These are phyloP conservation scores for Propithecus deckenii DNA, from an alignment of 2,797 vertebrate species.

Conservation along the genomic window DNA sequence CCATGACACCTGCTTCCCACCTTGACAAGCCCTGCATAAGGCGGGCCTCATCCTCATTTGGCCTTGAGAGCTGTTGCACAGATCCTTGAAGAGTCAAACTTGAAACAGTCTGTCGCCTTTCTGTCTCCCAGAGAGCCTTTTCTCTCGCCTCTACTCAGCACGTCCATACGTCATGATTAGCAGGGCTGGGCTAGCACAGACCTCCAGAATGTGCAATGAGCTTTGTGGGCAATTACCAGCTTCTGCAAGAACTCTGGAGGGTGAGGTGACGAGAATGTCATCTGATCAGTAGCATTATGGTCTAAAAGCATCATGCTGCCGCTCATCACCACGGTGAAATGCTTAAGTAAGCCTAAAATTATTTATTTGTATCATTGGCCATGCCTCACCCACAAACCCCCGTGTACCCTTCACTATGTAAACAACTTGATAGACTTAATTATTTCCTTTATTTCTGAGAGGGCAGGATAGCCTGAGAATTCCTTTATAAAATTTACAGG, in stretches of 20 bases:
- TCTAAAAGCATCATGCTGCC: neutral
- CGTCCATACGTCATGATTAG: neutral
- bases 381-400: neutral
- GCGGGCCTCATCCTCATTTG: neutral
- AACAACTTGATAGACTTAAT: neutral
- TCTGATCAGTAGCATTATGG: neutral
- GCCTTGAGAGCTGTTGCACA: neutral
- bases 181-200: neutral
- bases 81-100: neutral
- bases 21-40: neutral
- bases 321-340: neutral
- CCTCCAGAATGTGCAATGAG: neutral
- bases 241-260: neutral
- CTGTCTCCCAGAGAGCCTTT: neutral
- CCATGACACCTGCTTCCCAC: neutral
- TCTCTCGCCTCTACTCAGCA: neutral
- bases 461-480: neutral
- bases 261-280: fast-evolving
- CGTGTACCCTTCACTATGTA: neutral
- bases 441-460: neutral
- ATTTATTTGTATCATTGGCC: neutral
- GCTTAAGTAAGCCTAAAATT: neutral
- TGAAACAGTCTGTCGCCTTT: neutral
- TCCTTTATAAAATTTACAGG: neutral
- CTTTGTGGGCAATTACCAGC: neutral